phyloP scores from a whole-genome alignment of 2,888 invertebrate species.

The Holacanthella duospinosa region DNA sequence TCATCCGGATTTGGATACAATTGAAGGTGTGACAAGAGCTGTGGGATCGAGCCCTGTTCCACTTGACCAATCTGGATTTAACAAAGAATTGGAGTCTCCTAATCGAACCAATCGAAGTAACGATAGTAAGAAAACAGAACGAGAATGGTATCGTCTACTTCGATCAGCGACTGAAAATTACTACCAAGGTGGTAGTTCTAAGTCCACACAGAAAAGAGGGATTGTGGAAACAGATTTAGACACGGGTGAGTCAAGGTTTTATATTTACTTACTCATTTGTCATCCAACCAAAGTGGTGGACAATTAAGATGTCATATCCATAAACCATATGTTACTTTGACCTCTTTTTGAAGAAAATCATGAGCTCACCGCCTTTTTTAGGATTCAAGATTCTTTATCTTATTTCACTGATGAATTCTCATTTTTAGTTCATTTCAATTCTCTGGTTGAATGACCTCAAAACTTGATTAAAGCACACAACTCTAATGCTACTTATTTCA shows the following conservation, averaged over 20 bases:
- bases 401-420: too few relatives aligned
- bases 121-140: conserved; percentile 21
- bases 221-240: conserved; percentile 38
- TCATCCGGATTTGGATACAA: conserved; percentile 36
- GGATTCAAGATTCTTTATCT: too few relatives aligned
- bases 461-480: too few relatives aligned
- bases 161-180: conserved; percentile 37
- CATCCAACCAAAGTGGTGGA: too few relatives aligned
- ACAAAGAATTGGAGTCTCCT: conserved; percentile 1
- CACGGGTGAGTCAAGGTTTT: conserved; percentile 28
- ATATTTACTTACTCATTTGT: background rate
- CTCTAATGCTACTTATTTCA: too few relatives aligned
- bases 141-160: conserved; percentile 37
- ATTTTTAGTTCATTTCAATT: too few relatives aligned
- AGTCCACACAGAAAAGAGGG: conserved; percentile 25
- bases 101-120: conserved; percentile 7
- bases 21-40: conserved; percentile 31
- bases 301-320: too few relatives aligned
- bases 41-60: background rate
- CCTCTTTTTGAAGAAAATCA: too few relatives aligned
- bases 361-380: too few relatives aligned
- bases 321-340: too few relatives aligned
- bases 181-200: conserved; percentile 28
- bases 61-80: conserved; percentile 15
- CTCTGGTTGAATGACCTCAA: too few relatives aligned